Base-by-base conservation (phyloP, 2,888 invertebrate genomes). In the Rhimphoctona megacephalus region DNA sequence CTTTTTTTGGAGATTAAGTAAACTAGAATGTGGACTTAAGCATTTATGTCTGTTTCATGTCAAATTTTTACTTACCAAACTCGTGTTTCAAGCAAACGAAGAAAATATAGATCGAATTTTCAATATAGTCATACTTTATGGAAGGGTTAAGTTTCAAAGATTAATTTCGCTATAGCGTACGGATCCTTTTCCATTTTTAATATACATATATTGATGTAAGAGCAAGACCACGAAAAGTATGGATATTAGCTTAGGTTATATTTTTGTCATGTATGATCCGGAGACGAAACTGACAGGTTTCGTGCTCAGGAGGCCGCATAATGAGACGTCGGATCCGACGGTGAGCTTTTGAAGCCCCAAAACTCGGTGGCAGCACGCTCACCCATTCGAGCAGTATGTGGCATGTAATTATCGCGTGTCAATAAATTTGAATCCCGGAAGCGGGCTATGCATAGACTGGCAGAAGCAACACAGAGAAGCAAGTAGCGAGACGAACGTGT, bases 331-430 rank as follows among this genome's bases (percentile, higher is more conserved):
- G 77, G 82, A 74, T 64, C 79, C 74, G 54, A 73, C 54, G 81
- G 67, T 57, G 70, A 74, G 81, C 83, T 77, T 78, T 67, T 81
- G 77, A 86, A 81, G 81, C 72, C 64, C 73, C 49, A 49, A 77
- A 77, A 77, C 80, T 73, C 78, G 72, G 49, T 69, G 52, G 81
- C 72, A 70, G 57, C 77, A 70, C 77, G 83, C 81, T 66, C 57
- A 30, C 72, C 72, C 39, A 46, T 83, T 90, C 87, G 87, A 87
- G 87, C 87, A 88, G 86, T 90, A 89, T 91, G 91, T 91, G 91
- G 91, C 92, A 89, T 90, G 92, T 92, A 93, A 93, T 93, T 93
- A 93, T 90, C 88, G 91, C 89, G 89, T 91, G 92, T 92, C 92
- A 88, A 93, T 93, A 93, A 93, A 93, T 93, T 92, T 92, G 91